Evolutionary conservation across 2,888 invertebrate species (phyloP).

Genomic region (Cerastoderma edule): DNA sequence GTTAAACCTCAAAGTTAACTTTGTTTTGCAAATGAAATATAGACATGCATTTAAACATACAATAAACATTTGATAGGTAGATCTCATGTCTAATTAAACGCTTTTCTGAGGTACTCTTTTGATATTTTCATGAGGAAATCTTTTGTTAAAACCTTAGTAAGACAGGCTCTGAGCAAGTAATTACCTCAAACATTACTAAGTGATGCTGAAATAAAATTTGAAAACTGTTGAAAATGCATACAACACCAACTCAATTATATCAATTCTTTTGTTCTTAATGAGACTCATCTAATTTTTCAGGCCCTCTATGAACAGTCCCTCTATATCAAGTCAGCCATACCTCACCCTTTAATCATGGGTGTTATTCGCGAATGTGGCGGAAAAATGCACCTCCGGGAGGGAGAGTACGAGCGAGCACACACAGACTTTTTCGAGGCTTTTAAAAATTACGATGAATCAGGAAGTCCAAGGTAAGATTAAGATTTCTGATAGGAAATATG

Average conservation of each 20-base stretch:
- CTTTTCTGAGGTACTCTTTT: too few species aligned
- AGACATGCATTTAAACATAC: too few species aligned
- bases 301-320: constrained; percentile 98
- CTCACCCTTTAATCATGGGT: constrained; percentile 99
- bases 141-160: too few species aligned
- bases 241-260: background rate
- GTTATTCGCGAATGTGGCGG: constrained; percentile 99
- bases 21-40: too few species aligned
- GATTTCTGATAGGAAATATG: background rate
- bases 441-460: constrained; percentile 99
- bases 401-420: constrained; percentile 99
- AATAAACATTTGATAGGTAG: too few species aligned
- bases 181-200: too few species aligned
- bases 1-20: too few species aligned
- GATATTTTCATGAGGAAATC: too few species aligned
- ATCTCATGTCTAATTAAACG: too few species aligned
- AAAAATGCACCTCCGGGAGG: constrained; percentile 99
- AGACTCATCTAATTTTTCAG: constrained; percentile 67
- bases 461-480: constrained; percentile 90
- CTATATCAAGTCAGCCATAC: constrained; percentile 99
- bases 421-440: constrained; percentile 99
- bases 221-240: background rate
- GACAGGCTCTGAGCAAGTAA: too few species aligned
- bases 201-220: background rate
- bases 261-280: too few species aligned